phyloP scores from a whole-genome alignment of 2,888 invertebrate species.

The Aromia moschata region DNA sequence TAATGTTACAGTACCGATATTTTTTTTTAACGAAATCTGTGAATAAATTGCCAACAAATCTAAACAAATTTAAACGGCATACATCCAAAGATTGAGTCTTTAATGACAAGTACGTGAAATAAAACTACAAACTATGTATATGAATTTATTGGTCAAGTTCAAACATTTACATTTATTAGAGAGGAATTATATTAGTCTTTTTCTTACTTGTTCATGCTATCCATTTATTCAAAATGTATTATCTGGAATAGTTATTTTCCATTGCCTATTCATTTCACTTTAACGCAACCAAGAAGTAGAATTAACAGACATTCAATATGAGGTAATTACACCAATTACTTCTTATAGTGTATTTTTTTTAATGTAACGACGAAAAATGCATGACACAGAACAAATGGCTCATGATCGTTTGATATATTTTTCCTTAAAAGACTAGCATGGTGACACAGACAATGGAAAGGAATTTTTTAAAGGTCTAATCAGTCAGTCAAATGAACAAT shows the following conservation, averaged over 20 bases:
- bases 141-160: slow-evolving; percentile 27
- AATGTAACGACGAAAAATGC: not conserved
- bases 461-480: slow-evolving; percentile 21
- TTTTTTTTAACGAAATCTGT: too few relatives aligned
- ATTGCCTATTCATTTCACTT: slow-evolving; percentile 5
- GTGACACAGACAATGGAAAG: slow-evolving; percentile 11
- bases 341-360: not conserved
- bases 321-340: not conserved
- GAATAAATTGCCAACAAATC: too few relatives aligned
- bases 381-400: too few relatives aligned
- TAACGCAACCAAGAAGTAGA: too few relatives aligned
- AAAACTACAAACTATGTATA: not conserved
- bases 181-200: slow-evolving; percentile 20
- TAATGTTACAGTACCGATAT: too few relatives aligned
- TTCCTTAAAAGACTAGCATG: not conserved
- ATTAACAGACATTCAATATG: too few relatives aligned
- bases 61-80: too few relatives aligned
- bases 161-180: slow-evolving; percentile 23
- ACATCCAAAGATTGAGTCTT: too few relatives aligned
- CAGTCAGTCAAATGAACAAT: slow-evolving; percentile 31
- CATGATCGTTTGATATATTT: too few relatives aligned
- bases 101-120: too few relatives aligned
- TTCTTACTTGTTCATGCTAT: slow-evolving; percentile 1
- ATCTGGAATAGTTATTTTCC: not conserved
- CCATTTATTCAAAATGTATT: slow-evolving; percentile 8